Base-by-base conservation (phyloP, 2,113 vertebrate species). In the Salvelinus alpinus region DNA sequence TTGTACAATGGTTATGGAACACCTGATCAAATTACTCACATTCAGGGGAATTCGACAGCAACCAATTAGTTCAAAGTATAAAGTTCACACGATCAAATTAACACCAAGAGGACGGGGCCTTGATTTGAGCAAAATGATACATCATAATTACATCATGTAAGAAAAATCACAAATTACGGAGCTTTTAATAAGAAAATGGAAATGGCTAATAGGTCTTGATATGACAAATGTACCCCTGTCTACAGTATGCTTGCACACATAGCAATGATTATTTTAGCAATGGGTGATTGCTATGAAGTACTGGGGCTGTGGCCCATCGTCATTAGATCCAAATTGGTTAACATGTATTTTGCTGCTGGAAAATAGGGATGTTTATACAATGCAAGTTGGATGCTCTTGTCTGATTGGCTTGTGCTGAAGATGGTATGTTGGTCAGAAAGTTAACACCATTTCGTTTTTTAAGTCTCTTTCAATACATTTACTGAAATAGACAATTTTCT, bases 21-120 rank as follows among this genome's bases (percentile, higher is more conserved):
- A 93, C 90, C 91, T 92, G 91, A 92, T 91, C 90, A 71, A 92
- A 92, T 91, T 90, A 91, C 91, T 92, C 90, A 90, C 84, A 88
- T 92, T 91, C 88, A 88, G 88, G 86, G 90, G 87, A 90, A 88
- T 91, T 90, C 85, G 86, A 90, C 86, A 87, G 88, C 87, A 90
- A 89, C 90, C 91, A 93, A 93, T 93, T 92, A 93, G 90, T 92
- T 90, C 90, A 89, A 90, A 91, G 88, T 92, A 91, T 89, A 91
- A 90, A 92, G 90, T 89, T 93, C 89, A 92, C 91, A 88, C 79
- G 77, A 87, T 92, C 85, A 90, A 91, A 92, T 91, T 89, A 91
- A 91, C 88, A 91, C 88, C 82, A 78, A 79, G 87, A 90, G 87
- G 88, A 88, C 84, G 82, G 84, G 82, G 87, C 83, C 85, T 90